phyloP scores from a whole-genome alignment of 2,113 vertebrate genomes.

The Poecile atricapillus region DNA sequence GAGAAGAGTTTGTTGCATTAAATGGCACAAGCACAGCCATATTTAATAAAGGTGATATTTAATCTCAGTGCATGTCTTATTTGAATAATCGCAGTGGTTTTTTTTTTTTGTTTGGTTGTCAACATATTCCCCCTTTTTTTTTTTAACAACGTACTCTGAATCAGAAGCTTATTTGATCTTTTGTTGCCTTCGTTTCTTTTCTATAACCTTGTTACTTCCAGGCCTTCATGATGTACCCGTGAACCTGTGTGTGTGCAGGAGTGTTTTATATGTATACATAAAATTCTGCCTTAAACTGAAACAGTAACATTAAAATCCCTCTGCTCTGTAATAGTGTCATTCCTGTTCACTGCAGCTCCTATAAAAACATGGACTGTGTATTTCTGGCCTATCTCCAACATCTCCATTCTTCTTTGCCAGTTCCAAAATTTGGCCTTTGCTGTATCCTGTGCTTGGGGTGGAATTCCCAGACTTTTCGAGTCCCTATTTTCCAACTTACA shows the following conservation, averaged over 20 bases:
- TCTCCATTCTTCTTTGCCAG: not conserved
- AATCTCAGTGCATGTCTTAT: not conserved
- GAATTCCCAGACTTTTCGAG: not conserved
- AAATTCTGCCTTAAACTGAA: not conserved
- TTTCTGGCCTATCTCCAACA: not conserved
- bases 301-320: not conserved
- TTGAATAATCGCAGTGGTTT: accelerated
- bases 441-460: not conserved
- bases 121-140: not conserved
- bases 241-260: accelerated
- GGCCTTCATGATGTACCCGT: accelerated
- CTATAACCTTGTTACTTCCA: not conserved
- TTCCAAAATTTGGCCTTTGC: not conserved
- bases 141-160: not conserved
- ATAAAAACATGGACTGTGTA: not conserved
- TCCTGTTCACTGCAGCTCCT: not conserved
- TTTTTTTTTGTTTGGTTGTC: not conserved
- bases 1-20: not conserved
- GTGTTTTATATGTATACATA: not conserved
- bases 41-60: not conserved
- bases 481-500: not conserved
- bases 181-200: not conserved
- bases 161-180: not conserved
- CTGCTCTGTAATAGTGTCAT: not conserved
- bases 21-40: not conserved